A percentile compares a stretch with the other conserved stretches of the same genome.
Evolutionary conservation across 2,797 vertebrate genomes (phyloP).

Genomic region (Parauchenoglanis ngamensis): DNA sequence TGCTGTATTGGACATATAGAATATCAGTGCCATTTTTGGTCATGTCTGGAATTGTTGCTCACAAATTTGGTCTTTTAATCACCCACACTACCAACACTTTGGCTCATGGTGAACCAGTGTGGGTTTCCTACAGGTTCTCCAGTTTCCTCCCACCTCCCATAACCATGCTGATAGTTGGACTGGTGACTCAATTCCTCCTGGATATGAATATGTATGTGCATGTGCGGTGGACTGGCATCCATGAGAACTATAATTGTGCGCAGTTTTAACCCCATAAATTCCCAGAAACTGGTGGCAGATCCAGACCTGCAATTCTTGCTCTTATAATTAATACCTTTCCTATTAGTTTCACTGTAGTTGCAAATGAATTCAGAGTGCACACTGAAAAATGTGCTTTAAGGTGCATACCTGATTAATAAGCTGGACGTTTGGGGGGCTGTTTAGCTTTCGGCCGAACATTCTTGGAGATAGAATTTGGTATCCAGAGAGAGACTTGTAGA

Average conservation of each 20-base stretch:
- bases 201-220: neutral
- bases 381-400: too few relatives aligned
- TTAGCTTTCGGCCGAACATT: neutral
- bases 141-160: neutral
- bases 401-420: neutral
- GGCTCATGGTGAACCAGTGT: neutral
- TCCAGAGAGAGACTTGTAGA: neutral
- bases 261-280: neutral
- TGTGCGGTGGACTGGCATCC: neutral
- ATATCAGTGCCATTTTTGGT: neutral
- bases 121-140: neutral
- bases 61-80: neutral
- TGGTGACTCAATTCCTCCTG: neutral
- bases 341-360: neutral
- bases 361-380: neutral
- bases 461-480: neutral
- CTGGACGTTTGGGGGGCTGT: neutral
- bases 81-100: neutral
- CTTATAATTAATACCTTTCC: neutral
- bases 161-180: neutral
- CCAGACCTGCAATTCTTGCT: neutral
- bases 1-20: too few relatives aligned
- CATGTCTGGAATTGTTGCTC: neutral
- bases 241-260: neutral
- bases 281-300: neutral